These are phyloP conservation scores for Sarcophaga subvicina DNA, from an alignment of 2,888 invertebrate genomes.

Conservation along the genomic window DNA sequence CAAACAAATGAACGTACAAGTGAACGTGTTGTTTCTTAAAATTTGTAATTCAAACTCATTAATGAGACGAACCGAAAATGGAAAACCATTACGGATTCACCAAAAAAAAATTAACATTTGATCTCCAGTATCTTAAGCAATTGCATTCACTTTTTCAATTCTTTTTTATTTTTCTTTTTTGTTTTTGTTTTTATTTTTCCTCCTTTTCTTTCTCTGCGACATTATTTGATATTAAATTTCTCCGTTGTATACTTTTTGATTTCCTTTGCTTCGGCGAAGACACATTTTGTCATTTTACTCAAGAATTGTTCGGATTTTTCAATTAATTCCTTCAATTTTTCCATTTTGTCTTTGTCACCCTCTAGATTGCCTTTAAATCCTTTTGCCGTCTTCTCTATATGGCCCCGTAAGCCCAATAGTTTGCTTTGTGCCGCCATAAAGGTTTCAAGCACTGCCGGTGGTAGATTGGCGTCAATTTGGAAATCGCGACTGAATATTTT, in stretches of 20 bases:
- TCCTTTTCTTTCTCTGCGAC: not conserved
- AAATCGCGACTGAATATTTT: constrained; percentile 55
- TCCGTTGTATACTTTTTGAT: constrained; percentile 45
- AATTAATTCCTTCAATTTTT: not conserved
- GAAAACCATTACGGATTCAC: too few species aligned
- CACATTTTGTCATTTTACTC: constrained; percentile 14
- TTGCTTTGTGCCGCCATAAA: constrained; percentile 60
- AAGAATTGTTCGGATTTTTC: constrained; percentile 32
- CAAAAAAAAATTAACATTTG: too few species aligned
- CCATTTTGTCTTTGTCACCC: constrained; percentile 45
- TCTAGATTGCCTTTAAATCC: constrained; percentile 57
- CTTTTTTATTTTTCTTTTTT: too few species aligned
- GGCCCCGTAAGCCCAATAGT: constrained; percentile 55
- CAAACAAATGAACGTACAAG: too few species aligned
- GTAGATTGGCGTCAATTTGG: constrained; percentile 60
- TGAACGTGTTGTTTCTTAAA: constrained; percentile 48
- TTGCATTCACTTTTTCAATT: too few species aligned
- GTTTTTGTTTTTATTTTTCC: not conserved
- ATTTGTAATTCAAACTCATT: too few species aligned
- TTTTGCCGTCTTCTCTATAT: constrained; percentile 51
- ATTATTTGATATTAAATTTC: constrained; percentile 22
- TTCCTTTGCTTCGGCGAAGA: constrained; percentile 41
- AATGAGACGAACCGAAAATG: too few species aligned
- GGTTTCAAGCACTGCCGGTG: constrained; percentile 51
- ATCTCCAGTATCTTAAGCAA: too few species aligned